phyloP scores from a whole-genome alignment of 2,888 invertebrate genomes.

The Andrena marginata region DNA sequence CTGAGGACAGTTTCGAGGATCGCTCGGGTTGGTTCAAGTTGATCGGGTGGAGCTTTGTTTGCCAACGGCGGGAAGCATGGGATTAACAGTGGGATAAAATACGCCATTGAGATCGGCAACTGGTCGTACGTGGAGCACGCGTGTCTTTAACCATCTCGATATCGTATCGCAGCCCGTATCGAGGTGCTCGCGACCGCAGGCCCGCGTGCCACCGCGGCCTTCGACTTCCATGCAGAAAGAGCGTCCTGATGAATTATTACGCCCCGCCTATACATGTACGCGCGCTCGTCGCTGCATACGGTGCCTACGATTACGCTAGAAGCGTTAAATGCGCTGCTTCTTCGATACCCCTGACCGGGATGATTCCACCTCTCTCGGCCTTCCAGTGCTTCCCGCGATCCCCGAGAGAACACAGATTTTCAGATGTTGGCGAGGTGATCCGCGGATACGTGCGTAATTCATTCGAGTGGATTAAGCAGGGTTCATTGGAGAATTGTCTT shows the following conservation, averaged over 20 bases:
- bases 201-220: constrained; percentile 73
- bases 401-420: not conserved
- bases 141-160: constrained; percentile 72
- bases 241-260: constrained; percentile 69
- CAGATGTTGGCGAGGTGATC: not conserved
- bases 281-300: constrained; percentile 16
- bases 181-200: constrained; percentile 69
- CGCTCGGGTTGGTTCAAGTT: no score
- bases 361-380: not conserved
- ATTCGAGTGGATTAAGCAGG: not conserved
- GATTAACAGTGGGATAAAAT: constrained; percentile 19
- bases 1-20: no score
- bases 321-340: constrained; percentile 46
- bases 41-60: no score
- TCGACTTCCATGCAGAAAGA: constrained; percentile 72
- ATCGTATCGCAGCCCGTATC: constrained; percentile 71
- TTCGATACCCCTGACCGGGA: not conserved
- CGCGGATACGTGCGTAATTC: not conserved
- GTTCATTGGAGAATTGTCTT: not conserved
- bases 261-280: constrained; percentile 34
- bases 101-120: constrained; percentile 60
- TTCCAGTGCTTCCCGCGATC: not conserved
- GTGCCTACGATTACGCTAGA: constrained; percentile 40
- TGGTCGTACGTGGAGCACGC: constrained; percentile 64
- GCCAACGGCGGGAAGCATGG: not conserved